These are phyloP conservation scores for Periophthalmus magnuspinnatus DNA, from an alignment of 2,797 vertebrate genomes.

Conservation along the genomic window DNA sequence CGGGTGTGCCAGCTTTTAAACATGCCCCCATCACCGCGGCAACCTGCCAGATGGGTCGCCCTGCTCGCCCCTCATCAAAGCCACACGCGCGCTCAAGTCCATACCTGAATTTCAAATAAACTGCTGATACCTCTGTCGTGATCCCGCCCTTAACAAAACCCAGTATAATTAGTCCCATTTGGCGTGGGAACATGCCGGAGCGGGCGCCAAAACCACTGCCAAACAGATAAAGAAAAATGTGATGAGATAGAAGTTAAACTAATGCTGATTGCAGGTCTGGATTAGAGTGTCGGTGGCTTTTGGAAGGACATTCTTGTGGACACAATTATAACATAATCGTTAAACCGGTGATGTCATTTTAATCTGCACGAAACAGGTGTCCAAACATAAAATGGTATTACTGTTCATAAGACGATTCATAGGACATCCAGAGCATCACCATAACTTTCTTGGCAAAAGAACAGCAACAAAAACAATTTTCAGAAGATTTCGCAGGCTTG, in stretches of 20 bases:
- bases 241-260: slow-evolving; percentile 59
- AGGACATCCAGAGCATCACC: slow-evolving; percentile 1
- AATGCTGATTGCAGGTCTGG: slow-evolving; percentile 34
- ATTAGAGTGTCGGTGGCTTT: slow-evolving; percentile 18
- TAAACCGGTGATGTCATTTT: slow-evolving; percentile 1
- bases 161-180: slow-evolving; percentile 73
- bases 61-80: slow-evolving; percentile 26
- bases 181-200: slow-evolving; percentile 57
- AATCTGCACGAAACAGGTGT: slow-evolving; percentile 7
- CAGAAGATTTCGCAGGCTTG: background rate
- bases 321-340: slow-evolving; percentile 10
- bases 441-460: background rate
- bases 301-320: slow-evolving; percentile 25
- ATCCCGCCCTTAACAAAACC: slow-evolving; percentile 39
- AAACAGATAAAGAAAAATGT: slow-evolving; percentile 76
- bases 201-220: slow-evolving; percentile 54
- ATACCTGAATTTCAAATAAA: slow-evolving; percentile 57
- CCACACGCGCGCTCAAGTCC: slow-evolving; percentile 32
- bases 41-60: slow-evolving; percentile 37
- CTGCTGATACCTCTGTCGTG: slow-evolving; percentile 24
- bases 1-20: slow-evolving; percentile 61
- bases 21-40: slow-evolving; percentile 55
- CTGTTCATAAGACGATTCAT: background rate
- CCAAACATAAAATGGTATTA: background rate
- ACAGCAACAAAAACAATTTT: background rate